A percentile compares a stretch with the other conserved stretches of the same genome.
These are phyloP conservation scores for Thymallus thymallus DNA, from an alignment of 2,113 vertebrate species.

Conservation along the genomic window DNA sequence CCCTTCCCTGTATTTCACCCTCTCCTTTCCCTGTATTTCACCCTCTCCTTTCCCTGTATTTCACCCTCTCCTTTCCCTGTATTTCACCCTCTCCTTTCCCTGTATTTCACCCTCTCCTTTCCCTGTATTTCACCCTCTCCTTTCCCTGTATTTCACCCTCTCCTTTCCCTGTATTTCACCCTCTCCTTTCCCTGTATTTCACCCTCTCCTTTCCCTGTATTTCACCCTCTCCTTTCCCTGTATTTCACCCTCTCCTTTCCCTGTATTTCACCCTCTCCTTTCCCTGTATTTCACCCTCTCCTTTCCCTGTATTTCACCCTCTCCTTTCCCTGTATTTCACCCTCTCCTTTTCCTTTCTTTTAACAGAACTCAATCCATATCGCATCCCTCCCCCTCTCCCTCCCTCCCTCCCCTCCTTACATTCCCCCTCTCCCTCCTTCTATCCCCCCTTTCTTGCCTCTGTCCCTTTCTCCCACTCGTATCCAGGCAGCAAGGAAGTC, in stretches of 20 bases:
- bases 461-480: conserved; percentile 14
- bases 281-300: neutral
- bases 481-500: conserved; percentile 35
- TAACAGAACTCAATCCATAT: too few species aligned
- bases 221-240: conserved; percentile 7
- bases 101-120: conserved; percentile 11
- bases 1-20: neutral
- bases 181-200: neutral
- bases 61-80: neutral
- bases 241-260: neutral
- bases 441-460: too few species aligned
- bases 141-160: too few species aligned
- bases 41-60: neutral
- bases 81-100: neutral
- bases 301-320: neutral
- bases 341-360: neutral
- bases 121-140: neutral
- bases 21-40: neutral
- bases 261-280: too few species aligned
- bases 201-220: conserved; percentile 8
- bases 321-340: neutral
- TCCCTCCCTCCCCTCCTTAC: neutral
- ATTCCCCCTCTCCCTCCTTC: neutral
- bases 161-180: neutral
- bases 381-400: conserved; percentile 1